Evolutionary conservation across 2,888 invertebrate species (phyloP), one percentile per base, ranked within the genome.

Genomic region (Troides helena): DNA sequence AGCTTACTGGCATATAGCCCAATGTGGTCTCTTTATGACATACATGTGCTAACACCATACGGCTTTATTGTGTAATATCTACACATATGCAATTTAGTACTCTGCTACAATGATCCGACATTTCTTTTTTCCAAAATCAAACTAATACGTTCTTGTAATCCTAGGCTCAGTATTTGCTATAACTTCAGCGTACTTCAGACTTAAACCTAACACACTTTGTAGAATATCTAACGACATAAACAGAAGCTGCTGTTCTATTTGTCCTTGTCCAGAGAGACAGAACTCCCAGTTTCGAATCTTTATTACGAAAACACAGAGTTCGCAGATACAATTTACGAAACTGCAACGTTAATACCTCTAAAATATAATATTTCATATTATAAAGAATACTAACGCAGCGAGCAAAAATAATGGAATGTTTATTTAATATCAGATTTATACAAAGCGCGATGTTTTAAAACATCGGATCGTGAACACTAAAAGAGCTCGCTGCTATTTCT

Each of bases 401-500:
- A 10, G 18, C 10, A 17, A 10, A 1, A 53, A 57, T 21, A 18
- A 57, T 21, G 50, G 36, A 36, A 30, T 57, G 21, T 65, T 46
- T 58, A 23, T 57, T 56, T 57, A 30, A 68, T 43, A 50, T 17
- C 50, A 58, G 43, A 60, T 43, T 25, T 50, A 57, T 10, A 25
- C 17, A 69, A 43, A 61, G 6, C 12, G 53, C 39, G 65, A 30
- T 39, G 53, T 69, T 69, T 65, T 18, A 62, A 46, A 69, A 69
- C 46, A 57, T 65, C 58, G 36, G 53, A 39, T 60, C 53, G 64
- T 17, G 59, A 63, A 67, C 56, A 60, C 43, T 65, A 59, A 62
- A 70, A 64, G 65, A 67, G 39, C 61, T 62, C 63, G 63, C 62
- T 74, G 71, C 74, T 77, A 77, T 79, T 79, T 81, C 78, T 78